Base-by-base conservation (phyloP, 1,140 invertebrate genomes). In the Cylas formicarius region DNA sequence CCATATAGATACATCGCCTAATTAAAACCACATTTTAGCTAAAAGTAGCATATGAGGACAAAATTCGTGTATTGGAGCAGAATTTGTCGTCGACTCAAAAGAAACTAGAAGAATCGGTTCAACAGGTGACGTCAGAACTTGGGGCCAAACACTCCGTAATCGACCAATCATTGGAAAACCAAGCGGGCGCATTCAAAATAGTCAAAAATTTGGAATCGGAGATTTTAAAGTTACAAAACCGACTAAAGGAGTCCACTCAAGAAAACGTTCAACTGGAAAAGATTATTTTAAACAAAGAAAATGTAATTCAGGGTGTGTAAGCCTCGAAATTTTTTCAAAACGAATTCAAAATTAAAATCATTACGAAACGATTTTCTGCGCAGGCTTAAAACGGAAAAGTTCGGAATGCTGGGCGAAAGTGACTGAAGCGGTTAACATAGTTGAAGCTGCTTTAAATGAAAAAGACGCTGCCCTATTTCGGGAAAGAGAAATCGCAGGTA, bases 401-500 rank as follows among this genome's bases (percentile, higher is more conserved):
- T 36, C 44, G 16, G 55, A 61, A 37, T 59, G 53, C 21, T 54
- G 56, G 44, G 32, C 34, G 7, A 61, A 62, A 55, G 56, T 65
- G 1, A 48, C 42, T 4, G 63, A 65, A 49, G 60, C 63, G n/a
- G 42, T 63, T 10, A 44, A 53, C 24, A 36, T 65, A 8, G 61
- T 60, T 24, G 59, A 64, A 38, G 56, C 55, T 13, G 59, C 61
- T 16, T 44, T 63, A 16, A 45, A 55, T 13, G 63, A 66, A 50
- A 64, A 62, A 53, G 59, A 63, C 50, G 58, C 57, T 10, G 57
- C 59, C 24, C 29, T 63, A 23, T 38, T 56, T 14, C 45, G 62
- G 27, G 62, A 66, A 53, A 40, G 32, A 4, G 33, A 56, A 52
- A 31, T 55, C 5, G 52, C 52, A 49, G 54, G 58, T 60, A 43